Percentiles rank a stretch among this genome's conserved stretches.
Conservation (phyloP, 2,888 invertebrate genomes). For the Meiosimyza platycephala region DNA sequence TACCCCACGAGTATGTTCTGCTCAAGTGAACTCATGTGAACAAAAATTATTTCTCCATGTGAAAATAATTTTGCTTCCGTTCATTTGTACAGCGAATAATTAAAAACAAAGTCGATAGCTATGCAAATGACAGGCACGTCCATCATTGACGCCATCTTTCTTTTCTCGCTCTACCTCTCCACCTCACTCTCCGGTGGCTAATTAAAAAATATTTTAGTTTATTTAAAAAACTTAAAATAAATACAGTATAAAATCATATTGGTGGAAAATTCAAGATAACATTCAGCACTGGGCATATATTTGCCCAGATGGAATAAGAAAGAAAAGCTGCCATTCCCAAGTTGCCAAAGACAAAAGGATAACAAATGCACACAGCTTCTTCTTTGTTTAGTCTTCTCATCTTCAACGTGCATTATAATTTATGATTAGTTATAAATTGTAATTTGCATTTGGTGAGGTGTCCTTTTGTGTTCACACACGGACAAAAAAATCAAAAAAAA, state of each 20-base stretch:
- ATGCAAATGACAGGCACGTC: slow-evolving; percentile 65
- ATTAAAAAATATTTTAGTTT: slow-evolving; percentile 54
- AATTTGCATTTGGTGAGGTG: slow-evolving; percentile 26
- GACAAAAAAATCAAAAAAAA: not conserved
- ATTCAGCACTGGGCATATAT: slow-evolving; percentile 40
- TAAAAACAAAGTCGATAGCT: slow-evolving; percentile 60
- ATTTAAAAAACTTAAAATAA: slow-evolving; percentile 27
- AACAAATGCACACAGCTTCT: slow-evolving; percentile 35
- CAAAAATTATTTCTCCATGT: slow-evolving; percentile 51
- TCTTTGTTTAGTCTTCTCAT: not conserved
- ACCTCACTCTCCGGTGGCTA: slow-evolving; percentile 47
- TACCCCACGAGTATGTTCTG: slow-evolving; percentile 38
- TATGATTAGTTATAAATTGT: slow-evolving; percentile 34
- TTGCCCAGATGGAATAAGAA: not conserved
- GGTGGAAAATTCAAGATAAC: slow-evolving; percentile 51
- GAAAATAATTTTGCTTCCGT: slow-evolving; percentile 52
- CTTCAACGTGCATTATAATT: slow-evolving; percentile 14
- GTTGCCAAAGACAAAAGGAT: slow-evolving; percentile 48
- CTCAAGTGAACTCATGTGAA: slow-evolving; percentile 53
- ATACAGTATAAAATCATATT: slow-evolving; percentile 45
- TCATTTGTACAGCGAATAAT: slow-evolving; percentile 47
- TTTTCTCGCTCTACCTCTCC: not conserved
- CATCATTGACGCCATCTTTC: slow-evolving; percentile 52
- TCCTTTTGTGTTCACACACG: slow-evolving; percentile 1
- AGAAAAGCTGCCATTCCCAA: not conserved